A percentile compares a stretch with the other conserved stretches of the same genome.
phyloP scores from a whole-genome alignment of 2,797 vertebrate species.

The Gobionotothen gibberifrons region DNA sequence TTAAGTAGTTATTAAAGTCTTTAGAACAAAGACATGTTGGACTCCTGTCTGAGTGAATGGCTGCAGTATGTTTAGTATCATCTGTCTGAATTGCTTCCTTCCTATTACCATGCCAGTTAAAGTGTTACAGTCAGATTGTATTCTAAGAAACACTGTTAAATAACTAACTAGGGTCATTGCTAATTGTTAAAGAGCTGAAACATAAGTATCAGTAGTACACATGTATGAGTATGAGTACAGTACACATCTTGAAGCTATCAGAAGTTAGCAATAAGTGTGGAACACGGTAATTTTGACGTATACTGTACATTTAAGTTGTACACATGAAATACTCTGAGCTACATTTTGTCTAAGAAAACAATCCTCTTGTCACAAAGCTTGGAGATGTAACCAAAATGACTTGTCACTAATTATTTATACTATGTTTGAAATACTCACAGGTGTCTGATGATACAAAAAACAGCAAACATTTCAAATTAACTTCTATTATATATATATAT shows the following conservation, averaged over 20 bases:
- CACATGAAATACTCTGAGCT: too few relatives aligned
- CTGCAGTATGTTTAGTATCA: constrained; percentile 4
- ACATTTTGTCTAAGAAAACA: too few relatives aligned
- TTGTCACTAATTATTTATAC: neutral
- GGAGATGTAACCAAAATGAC: neutral
- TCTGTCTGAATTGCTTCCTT: constrained; percentile 2
- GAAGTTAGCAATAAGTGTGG: too few relatives aligned
- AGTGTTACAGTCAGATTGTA: neutral
- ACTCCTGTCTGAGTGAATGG: neutral
- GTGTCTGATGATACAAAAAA: too few relatives aligned
- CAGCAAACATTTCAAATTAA: too few relatives aligned
- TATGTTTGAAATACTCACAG: neutral
- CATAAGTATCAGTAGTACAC: neutral
- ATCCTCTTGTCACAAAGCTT: too few relatives aligned
- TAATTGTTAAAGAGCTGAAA: neutral
- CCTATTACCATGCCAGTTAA: neutral
- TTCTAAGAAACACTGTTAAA: neutral
- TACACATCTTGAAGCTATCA: too few relatives aligned
- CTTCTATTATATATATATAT: neutral
- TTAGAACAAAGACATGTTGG: neutral
- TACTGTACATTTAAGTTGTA: too few relatives aligned
- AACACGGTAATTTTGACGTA: too few relatives aligned
- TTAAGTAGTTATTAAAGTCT: neutral
- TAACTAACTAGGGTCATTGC: neutral
- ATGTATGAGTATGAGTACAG: too few relatives aligned